A percentile compares a stretch with the other conserved stretches of the same genome.
phyloP scores from a whole-genome alignment of 23 tunicate species.

The Trididemnum miniatum region DNA sequence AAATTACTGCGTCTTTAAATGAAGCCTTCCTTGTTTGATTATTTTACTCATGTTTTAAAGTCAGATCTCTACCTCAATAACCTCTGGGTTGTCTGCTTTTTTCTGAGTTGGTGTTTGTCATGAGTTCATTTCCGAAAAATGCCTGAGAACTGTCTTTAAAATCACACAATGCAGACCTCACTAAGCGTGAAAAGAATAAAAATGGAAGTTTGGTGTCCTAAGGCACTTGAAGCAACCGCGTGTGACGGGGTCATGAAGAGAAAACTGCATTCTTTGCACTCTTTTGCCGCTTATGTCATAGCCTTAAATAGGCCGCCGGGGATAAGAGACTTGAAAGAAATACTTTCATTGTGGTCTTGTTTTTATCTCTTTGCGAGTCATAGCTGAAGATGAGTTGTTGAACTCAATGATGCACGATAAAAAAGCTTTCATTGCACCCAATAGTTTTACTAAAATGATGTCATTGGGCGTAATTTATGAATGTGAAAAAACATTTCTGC shows the following conservation, averaged over 20 bases:
- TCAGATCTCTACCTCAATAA: background rate
- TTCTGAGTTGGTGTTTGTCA: constrained; percentile 16
- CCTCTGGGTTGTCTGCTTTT: background rate
- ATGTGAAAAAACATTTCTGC: background rate
- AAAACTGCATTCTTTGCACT: constrained; percentile 12
- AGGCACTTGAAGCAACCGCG: constrained; percentile 15
- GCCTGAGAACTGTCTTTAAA: constrained; percentile 14
- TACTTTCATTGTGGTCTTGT: constrained; percentile 10
- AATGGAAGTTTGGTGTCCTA: background rate
- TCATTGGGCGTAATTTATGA: background rate
- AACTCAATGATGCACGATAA: too few species aligned
- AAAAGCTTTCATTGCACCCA: background rate
- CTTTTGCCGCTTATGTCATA: constrained; percentile 41
- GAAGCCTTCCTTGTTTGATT: too few species aligned
- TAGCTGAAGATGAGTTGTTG: too few species aligned
- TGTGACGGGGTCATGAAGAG: constrained; percentile 31
- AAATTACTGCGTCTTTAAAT: too few species aligned
- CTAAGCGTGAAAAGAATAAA: background rate
- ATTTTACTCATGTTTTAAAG: background rate
- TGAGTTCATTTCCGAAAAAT: constrained; percentile 29
- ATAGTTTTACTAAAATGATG: background rate
- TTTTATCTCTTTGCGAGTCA: too few species aligned
- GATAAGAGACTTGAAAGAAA: constrained; percentile 12
- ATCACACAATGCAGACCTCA: constrained; percentile 10
- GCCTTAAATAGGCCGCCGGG: constrained; percentile 35